Conservation (phyloP, 1,140 invertebrate species). For the Brachionus manjavacas region DNA sequence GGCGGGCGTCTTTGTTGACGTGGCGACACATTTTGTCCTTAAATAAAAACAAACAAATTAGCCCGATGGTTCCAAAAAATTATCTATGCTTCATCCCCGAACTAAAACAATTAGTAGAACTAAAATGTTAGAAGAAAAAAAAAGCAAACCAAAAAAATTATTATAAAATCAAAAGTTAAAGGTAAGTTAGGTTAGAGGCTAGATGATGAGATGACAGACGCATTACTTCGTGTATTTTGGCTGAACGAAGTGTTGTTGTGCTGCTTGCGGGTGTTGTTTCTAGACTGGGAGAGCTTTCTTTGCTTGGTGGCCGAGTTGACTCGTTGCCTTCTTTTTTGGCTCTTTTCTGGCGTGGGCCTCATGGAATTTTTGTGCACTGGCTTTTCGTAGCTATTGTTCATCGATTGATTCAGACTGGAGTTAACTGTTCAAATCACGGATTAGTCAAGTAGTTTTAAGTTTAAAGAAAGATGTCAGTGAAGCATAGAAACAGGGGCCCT, state of each 20-base stretch:
- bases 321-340: background rate
- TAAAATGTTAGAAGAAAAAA: background rate
- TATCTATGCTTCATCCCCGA: background rate
- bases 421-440: background rate
- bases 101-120: conserved; percentile 2
- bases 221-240: background rate
- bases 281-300: conserved; percentile 23
- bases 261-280: background rate
- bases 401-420: conserved; percentile 29
- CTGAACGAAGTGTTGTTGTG: background rate
- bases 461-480: background rate
- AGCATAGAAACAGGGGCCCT: conserved; percentile 11
- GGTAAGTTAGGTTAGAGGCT: background rate
- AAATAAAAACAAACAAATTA: background rate
- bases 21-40: conserved; percentile 18
- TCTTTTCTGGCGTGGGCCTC: background rate
- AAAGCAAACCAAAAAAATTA: background rate
- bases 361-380: background rate
- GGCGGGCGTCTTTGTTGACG: conserved; percentile 17
- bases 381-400: conserved; percentile 7
- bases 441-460: conserved; percentile 14
- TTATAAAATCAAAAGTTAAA: conserved; percentile 8
- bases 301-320: conserved; percentile 35
- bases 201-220: too few species aligned
- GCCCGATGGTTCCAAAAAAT: background rate